These are phyloP conservation scores for Sardinella longiceps DNA, from an alignment of 2,797 vertebrate species.

Conservation along the genomic window DNA sequence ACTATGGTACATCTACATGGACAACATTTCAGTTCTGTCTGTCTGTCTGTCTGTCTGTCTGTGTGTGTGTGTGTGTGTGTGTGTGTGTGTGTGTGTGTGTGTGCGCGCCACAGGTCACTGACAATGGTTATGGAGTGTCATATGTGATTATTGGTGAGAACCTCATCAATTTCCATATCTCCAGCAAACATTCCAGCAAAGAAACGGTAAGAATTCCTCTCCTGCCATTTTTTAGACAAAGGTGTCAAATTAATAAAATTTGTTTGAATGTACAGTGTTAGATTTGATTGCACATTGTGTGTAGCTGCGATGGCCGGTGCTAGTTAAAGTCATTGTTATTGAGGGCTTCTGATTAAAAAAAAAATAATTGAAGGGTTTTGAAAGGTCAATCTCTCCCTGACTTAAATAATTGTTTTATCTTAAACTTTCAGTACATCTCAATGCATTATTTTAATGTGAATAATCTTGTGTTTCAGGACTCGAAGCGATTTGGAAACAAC, in stretches of 20 bases:
- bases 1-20: too few species aligned
- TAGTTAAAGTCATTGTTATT: too few species aligned
- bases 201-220: slow-evolving; percentile 82
- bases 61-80: too few species aligned
- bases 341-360: too few species aligned
- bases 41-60: not conserved
- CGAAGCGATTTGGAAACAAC: slow-evolving; percentile 88
- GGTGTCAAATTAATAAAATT: too few species aligned
- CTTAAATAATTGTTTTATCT: too few species aligned
- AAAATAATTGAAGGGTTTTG: too few species aligned
- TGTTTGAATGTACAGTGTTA: too few species aligned
- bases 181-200: slow-evolving; percentile 90
- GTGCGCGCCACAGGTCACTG: slow-evolving; percentile 90
- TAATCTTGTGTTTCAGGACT: slow-evolving; percentile 76
- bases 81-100: too few species aligned
- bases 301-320: not conserved
- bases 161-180: slow-evolving; percentile 93
- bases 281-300: too few species aligned
- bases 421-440: too few species aligned
- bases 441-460: not conserved
- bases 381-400: not conserved
- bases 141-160: slow-evolving; percentile 91
- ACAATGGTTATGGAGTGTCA: slow-evolving; percentile 96
- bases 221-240: not conserved
- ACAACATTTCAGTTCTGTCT: not conserved